phyloP scores from a whole-genome alignment of 2,113 vertebrate genomes.

The Erythrocercus mccallii region DNA sequence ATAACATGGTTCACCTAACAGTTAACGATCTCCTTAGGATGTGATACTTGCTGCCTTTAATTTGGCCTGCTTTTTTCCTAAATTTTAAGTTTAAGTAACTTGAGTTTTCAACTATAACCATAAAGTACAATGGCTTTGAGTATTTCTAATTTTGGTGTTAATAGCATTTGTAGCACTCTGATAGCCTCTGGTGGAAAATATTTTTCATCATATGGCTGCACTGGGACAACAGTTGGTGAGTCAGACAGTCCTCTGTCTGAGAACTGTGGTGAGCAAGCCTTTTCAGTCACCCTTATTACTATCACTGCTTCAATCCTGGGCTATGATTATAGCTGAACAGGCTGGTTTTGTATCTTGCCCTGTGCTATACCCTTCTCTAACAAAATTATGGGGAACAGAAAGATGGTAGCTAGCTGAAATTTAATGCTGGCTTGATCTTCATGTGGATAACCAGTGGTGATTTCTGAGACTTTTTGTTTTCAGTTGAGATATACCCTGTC shows the following conservation, averaged over 20 bases:
- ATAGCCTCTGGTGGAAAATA: neutral
- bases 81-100: conserved; percentile 1
- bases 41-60: neutral
- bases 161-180: neutral
- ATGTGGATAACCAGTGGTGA: neutral
- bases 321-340: neutral
- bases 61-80: neutral
- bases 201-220: neutral
- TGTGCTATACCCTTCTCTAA: neutral
- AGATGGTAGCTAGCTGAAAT: neutral
- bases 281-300: neutral
- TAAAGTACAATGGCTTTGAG: neutral
- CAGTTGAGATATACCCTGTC: neutral
- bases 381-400: neutral
- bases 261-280: neutral
- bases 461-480: neutral
- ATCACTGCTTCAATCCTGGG: neutral
- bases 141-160: neutral
- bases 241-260: neutral
- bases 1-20: neutral
- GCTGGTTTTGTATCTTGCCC: neutral
- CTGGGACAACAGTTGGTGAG: neutral
- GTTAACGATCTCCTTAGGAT: conserved; percentile 16
- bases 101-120: neutral
- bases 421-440: neutral